phyloP scores from a whole-genome alignment of 2,113 vertebrate genomes.

The Andinoacara biseriatus region DNA sequence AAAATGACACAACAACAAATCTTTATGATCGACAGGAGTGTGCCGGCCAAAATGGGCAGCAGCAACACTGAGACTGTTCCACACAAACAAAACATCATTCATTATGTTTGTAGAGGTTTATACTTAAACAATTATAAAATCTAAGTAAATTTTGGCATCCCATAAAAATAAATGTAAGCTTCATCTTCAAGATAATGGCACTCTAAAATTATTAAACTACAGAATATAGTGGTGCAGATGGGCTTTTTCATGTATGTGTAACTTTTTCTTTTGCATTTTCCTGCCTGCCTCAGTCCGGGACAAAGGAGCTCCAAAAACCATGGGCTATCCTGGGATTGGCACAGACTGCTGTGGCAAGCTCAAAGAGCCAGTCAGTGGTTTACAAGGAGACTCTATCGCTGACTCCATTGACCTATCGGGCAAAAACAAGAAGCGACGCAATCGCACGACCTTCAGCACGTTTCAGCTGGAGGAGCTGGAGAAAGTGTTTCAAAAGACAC shows the following conservation, averaged over 20 bases:
- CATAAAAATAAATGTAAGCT: neutral
- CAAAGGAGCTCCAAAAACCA: conserved; percentile 80
- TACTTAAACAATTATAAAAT: neutral
- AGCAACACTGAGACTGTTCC: neutral
- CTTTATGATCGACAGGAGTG: neutral
- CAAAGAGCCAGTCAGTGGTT: conserved; percentile 63
- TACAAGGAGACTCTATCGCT: conserved; percentile 77
- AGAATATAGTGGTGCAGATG: neutral
- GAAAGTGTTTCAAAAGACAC: conserved; percentile 94
- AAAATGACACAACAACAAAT: neutral
- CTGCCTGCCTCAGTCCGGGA: conserved; percentile 76
- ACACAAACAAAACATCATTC: neutral
- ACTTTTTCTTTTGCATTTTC: neutral
- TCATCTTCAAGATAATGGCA: neutral
- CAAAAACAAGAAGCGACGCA: conserved; percentile 92
- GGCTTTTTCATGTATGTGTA: neutral
- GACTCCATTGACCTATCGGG: conserved; percentile 83
- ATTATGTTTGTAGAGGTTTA: neutral
- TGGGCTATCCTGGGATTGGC: conserved; percentile 81
- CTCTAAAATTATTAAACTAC: neutral
- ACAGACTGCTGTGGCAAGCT: conserved; percentile 79
- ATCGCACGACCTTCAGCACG: conserved; percentile 93
- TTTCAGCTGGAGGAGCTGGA: conserved; percentile 96
- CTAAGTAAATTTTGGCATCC: neutral
- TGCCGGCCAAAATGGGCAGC: neutral